Conservation (phyloP, 2,113 vertebrate species). For the Engraulis encrasicolus region DNA sequence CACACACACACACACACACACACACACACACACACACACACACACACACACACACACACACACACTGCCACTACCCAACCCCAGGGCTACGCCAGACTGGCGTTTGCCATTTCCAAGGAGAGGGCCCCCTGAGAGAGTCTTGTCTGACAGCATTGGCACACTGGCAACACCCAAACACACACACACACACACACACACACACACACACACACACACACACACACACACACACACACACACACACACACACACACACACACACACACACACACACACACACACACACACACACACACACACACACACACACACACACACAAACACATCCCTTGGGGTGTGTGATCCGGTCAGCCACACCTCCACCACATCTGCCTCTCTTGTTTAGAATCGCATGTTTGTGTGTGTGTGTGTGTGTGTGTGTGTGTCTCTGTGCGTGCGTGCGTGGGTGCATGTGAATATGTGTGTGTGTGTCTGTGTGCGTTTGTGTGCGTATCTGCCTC, state of each 20-base stretch:
- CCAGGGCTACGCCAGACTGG: conserved; percentile 29
- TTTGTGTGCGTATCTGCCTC: too few relatives aligned
- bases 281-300: too few relatives aligned
- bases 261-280: not conserved
- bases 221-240: too few relatives aligned
- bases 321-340: not conserved
- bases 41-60: conserved; percentile 31
- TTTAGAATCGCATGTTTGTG: not conserved
- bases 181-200: too few relatives aligned
- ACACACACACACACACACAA: not conserved
- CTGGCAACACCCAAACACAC: too few relatives aligned
- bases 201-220: too few relatives aligned
- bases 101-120: conserved; percentile 26
- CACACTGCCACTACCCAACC: conserved; percentile 24
- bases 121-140: conserved; percentile 41
- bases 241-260: too few relatives aligned
- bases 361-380: not conserved
- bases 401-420: too few relatives aligned
- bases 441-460: too few relatives aligned
- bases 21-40: not conserved
- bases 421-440: too few relatives aligned
- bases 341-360: conserved; percentile 1
- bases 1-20: too few relatives aligned
- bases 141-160: conserved; percentile 34
- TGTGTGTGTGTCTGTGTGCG: too few relatives aligned